These are phyloP conservation scores for Tetragonisca angustula DNA, from an alignment of 2,888 invertebrate genomes.

Conservation along the genomic window DNA sequence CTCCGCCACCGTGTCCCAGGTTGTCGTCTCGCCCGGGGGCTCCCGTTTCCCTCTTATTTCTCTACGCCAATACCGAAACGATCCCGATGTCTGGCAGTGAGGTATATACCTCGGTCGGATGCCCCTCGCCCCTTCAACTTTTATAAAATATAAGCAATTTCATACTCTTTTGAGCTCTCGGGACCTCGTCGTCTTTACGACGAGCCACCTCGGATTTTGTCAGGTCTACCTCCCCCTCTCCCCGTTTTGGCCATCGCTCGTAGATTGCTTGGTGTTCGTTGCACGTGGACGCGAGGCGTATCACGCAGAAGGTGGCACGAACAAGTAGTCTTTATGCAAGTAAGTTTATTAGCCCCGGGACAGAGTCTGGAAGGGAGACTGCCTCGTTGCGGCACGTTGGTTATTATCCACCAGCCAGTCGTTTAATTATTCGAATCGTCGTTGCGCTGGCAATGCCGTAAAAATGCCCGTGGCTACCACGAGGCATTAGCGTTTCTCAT, in stretches of 20 bases:
- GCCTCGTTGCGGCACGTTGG: conserved; percentile 46
- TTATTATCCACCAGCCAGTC: conserved; percentile 46
- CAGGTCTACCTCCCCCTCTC: conserved; percentile 50
- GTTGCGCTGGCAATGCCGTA: conserved; percentile 30
- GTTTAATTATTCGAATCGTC: conserved; percentile 57
- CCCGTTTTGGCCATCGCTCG: not conserved
- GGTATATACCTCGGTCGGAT: conserved; percentile 28
- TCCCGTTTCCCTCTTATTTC: conserved; percentile 42
- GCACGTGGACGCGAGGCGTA: conserved; percentile 11
- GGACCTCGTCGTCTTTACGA: conserved; percentile 69
- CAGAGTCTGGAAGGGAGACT: not conserved
- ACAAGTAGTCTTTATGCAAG: conserved; percentile 44
- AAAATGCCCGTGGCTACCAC: conserved; percentile 28
- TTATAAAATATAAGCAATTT: conserved; percentile 77
- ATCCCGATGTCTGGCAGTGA: conserved; percentile 26
- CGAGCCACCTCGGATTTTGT: conserved; percentile 70
- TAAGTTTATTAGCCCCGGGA: conserved; percentile 57
- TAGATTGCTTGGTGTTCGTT: conserved; percentile 6
- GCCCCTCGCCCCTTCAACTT: conserved; percentile 41
- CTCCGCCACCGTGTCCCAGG: not conserved
- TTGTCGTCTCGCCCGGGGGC: not conserved
- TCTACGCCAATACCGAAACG: conserved; percentile 66
- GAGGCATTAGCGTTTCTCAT: conserved; percentile 44
- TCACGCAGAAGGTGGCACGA: conserved; percentile 31
- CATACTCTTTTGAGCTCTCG: conserved; percentile 65